These are phyloP conservation scores for Philaethria dido DNA, from an alignment of 2,888 invertebrate genomes.

Conservation along the genomic window DNA sequence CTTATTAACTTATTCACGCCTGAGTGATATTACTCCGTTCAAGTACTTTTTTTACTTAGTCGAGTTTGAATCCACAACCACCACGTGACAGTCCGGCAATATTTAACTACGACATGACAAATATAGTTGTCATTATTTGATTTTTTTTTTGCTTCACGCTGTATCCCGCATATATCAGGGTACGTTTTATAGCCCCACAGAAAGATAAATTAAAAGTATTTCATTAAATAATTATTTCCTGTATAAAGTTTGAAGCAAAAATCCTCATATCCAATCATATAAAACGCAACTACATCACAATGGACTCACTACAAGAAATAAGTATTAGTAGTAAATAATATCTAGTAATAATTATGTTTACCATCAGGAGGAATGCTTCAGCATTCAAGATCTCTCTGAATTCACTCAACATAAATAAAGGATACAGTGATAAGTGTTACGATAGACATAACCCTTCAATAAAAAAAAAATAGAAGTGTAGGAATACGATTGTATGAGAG, in stretches of 20 bases:
- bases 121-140: too few relatives aligned
- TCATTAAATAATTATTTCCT: too few relatives aligned
- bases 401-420: conserved; percentile 10
- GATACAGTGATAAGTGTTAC: conserved; percentile 4
- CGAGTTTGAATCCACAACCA: too few relatives aligned
- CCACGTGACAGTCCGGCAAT: too few relatives aligned
- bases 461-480: not conserved
- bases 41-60: too few relatives aligned
- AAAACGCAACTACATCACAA: not conserved
- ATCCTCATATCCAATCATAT: not conserved
- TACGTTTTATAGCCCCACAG: too few relatives aligned
- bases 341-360: not conserved
- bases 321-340: not conserved
- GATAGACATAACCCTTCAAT: not conserved
- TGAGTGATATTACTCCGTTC: too few relatives aligned
- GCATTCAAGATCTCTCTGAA: conserved; percentile 3
- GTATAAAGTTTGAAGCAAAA: not conserved
- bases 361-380: not conserved
- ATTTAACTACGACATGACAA: too few relatives aligned
- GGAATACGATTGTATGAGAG: not conserved
- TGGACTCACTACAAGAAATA: not conserved
- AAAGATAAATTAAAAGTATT: too few relatives aligned
- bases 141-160: too few relatives aligned
- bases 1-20: too few relatives aligned
- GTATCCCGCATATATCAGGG: too few relatives aligned